Conservation (phyloP, 1,140 invertebrate genomes). For the Neoseiulus cucumeris region DNA sequence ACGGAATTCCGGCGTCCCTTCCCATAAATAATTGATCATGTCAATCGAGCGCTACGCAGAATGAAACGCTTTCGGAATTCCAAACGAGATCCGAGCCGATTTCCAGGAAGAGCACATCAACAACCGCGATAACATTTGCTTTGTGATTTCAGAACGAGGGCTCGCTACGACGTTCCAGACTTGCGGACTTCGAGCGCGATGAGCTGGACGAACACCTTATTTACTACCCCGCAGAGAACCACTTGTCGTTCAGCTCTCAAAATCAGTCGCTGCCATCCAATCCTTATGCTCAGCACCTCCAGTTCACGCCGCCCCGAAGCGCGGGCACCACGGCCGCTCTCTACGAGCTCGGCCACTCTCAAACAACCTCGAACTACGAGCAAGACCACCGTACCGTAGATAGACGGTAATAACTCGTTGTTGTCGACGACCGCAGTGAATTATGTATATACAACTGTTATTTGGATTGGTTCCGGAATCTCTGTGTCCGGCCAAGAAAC, state of each 20-base stretch:
- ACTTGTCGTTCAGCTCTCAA: neutral
- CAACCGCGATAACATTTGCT: no score
- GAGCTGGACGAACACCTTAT: neutral
- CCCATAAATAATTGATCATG: no score
- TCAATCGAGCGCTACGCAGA: no score
- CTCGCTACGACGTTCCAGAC: neutral
- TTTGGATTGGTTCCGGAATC: neutral
- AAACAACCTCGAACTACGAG: no score
- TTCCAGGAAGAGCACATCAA: no score
- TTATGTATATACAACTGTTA: constrained; percentile 1
- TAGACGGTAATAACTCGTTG: neutral
- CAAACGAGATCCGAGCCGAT: no score
- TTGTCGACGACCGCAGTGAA: neutral
- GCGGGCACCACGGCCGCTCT: no score
- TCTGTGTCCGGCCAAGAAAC: no score
- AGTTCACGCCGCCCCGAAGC: no score
- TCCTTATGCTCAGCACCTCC: neutral
- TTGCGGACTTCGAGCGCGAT: neutral
- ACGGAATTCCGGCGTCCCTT: no score
- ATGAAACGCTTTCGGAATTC: no score
- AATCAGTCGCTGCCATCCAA: neutral
- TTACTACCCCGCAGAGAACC: neutral
- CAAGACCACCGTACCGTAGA: neutral
- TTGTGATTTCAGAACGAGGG: neutral
- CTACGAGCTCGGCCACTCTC: no score